phyloP scores from a whole-genome alignment of 1,140 invertebrate genomes.

The Meteorus sp. region DNA sequence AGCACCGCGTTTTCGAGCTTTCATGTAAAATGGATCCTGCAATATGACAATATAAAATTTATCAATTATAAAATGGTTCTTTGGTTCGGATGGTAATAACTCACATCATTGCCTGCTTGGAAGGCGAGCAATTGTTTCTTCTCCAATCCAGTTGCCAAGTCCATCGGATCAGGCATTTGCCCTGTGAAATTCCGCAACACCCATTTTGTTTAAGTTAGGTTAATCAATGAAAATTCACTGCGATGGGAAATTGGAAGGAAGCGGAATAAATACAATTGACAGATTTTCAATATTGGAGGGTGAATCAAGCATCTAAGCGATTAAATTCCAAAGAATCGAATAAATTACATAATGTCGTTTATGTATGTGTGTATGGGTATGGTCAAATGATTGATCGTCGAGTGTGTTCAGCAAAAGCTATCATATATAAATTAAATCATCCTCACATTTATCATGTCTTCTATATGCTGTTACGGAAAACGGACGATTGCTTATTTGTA shows the following conservation, averaged over 20 bases:
- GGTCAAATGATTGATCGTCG: too few relatives aligned
- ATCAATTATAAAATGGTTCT: slow-evolving; percentile 11
- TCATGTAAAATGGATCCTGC: slow-evolving; percentile 88
- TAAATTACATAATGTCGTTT: slow-evolving; percentile 10
- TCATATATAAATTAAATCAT: too few relatives aligned
- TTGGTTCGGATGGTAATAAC: slow-evolving; percentile 33
- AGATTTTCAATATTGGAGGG: too few relatives aligned
- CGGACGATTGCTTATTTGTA: slow-evolving; percentile 58
- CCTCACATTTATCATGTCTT: too few relatives aligned
- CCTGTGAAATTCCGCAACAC: slow-evolving; percentile 50
- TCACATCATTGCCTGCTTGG: slow-evolving; percentile 82
- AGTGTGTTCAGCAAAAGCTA: too few relatives aligned
- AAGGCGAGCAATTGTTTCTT: slow-evolving; percentile 84
- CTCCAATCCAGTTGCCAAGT: slow-evolving; percentile 91
- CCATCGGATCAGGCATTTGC: slow-evolving; percentile 82
- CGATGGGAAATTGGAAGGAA: too few relatives aligned
- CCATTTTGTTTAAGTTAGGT: slow-evolving; percentile 12
- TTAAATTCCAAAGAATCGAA: not conserved
- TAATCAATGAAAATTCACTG: too few relatives aligned
- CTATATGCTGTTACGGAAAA: slow-evolving; percentile 40
- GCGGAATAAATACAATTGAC: too few relatives aligned
- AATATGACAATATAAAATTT: slow-evolving; percentile 33
- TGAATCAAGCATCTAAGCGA: too few relatives aligned
- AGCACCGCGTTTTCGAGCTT: slow-evolving; percentile 74
- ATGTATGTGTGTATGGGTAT: too few relatives aligned